These are phyloP conservation scores for Fabriciana adippe DNA, from an alignment of 2,888 invertebrate species.

Conservation along the genomic window DNA sequence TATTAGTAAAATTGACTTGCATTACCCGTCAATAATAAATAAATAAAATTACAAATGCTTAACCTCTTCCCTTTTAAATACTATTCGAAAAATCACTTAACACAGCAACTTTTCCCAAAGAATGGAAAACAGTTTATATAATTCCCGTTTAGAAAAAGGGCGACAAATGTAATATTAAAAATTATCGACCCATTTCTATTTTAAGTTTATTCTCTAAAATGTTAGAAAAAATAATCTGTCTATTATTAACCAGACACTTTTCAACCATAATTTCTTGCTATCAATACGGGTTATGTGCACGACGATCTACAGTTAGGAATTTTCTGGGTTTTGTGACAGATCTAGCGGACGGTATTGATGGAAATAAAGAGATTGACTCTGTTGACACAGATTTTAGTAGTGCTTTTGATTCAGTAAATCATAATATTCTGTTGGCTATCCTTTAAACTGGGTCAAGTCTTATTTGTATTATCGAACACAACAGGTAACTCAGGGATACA, in stretches of 20 bases:
- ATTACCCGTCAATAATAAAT: no score
- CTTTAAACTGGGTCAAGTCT: conserved; percentile 28
- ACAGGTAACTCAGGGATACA: conserved; percentile 21
- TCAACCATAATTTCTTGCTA: background rate
- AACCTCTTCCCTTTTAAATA: background rate
- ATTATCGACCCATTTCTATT: conserved; percentile 10
- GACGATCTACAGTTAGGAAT: no score
- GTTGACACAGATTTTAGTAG: conserved; percentile 38
- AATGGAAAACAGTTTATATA: conserved; percentile 18
- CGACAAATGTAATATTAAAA: conserved; percentile 9
- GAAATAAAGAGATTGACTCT: conserved; percentile 29
- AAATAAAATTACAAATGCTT: background rate
- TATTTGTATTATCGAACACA: conserved; percentile 26
- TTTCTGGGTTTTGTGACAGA: no score
- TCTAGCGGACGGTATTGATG: no score
- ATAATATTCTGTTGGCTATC: conserved; percentile 25
- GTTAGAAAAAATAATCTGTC: conserved; percentile 9
- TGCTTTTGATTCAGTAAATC: conserved; percentile 36
- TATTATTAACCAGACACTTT: background rate
- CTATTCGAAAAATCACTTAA: conserved; percentile 2
- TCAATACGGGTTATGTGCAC: no score
- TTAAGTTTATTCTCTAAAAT: conserved; percentile 6
- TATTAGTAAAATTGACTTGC: no score
- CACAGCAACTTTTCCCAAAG: conserved; percentile 11
- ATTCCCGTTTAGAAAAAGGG: conserved; percentile 21